Conservation (phyloP, 2,113 vertebrate genomes). For the Recurvirostra avosetta region DNA sequence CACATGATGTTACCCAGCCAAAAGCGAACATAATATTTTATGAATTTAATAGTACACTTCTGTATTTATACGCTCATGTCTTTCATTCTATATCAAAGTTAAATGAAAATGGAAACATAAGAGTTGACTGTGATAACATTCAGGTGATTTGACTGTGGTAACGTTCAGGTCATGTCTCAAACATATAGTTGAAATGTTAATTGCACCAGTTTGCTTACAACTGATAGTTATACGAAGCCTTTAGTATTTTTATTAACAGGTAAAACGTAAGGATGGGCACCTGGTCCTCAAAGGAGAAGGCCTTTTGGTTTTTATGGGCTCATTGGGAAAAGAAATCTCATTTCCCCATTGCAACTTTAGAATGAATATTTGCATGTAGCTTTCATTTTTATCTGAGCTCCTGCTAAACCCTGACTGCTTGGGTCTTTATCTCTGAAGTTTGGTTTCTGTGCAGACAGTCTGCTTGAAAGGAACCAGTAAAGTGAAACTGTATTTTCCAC, state of each 20-base stretch:
- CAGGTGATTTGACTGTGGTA: neutral
- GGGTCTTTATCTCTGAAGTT: neutral
- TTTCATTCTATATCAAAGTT: conserved; percentile 15
- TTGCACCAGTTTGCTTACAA: neutral
- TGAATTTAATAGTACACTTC: neutral
- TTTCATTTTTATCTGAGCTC: neutral
- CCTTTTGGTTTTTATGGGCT: neutral
- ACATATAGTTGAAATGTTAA: neutral
- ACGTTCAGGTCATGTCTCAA: neutral
- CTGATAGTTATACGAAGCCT: neutral
- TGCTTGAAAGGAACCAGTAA: neutral
- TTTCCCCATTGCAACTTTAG: neutral
- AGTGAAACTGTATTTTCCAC: neutral
- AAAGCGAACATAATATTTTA: neutral
- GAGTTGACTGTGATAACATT: neutral
- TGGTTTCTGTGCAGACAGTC: neutral
- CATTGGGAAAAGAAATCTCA: neutral
- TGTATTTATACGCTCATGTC: neutral
- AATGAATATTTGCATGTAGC: neutral
- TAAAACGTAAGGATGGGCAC: neutral
- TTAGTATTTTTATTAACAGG: neutral
- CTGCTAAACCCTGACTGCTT: neutral
- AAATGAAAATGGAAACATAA: conserved; percentile 34
- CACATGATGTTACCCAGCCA: conserved; percentile 4
- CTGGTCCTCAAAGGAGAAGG: neutral